Evolutionary conservation across 2,113 vertebrate species (phyloP), one percentile per base, ranked within the genome.

Genomic region (Australoheros scitulus): DNA sequence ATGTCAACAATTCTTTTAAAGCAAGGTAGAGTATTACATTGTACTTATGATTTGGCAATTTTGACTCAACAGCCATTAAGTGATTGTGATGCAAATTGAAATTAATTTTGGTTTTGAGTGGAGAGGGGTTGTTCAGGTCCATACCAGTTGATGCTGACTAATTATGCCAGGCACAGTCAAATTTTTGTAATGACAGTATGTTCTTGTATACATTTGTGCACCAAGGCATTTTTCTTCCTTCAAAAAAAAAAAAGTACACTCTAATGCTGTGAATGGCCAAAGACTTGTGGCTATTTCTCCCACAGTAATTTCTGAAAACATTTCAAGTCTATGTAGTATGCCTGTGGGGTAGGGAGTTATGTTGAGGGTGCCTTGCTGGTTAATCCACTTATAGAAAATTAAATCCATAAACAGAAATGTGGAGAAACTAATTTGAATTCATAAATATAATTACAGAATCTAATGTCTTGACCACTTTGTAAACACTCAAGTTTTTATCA

Each of bases 361-460:
- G 47, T 74, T 57, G n/a, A 59, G 41, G 36, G 29, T 72, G 38
- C 76, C 43, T 43, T 43, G 34, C 41, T 50, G n/a, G 22, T 0
- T 60, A 61, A 77, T 81, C 52, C 29, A 83, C 43, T 76, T 59
- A 47, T 20, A 52, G 17, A 58, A 56, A 78, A 81, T 72, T 38
- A 72, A 79, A 63, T 11, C 41, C 1, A 36, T 17, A 55, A 17
- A 65, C 47, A 79, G 10, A 70, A 76, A 65, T 72, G n/a, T 47
- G 18, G 11, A 64, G 55, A 77, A 34, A 29, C 17, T 17, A 13
- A 74, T 61, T 34, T 59, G 29, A 24, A 34, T 75, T 65, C 18
- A 63, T 77, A 57, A 68, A 59, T 82, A 22, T 65, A 64, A 83
- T 85, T 76, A 81, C n/a, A 38, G 34, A 78, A 29, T 17, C 61